These are phyloP conservation scores for Periophthalmus modestus DNA, from an alignment of 2,113 vertebrate genomes.

Conservation along the genomic window DNA sequence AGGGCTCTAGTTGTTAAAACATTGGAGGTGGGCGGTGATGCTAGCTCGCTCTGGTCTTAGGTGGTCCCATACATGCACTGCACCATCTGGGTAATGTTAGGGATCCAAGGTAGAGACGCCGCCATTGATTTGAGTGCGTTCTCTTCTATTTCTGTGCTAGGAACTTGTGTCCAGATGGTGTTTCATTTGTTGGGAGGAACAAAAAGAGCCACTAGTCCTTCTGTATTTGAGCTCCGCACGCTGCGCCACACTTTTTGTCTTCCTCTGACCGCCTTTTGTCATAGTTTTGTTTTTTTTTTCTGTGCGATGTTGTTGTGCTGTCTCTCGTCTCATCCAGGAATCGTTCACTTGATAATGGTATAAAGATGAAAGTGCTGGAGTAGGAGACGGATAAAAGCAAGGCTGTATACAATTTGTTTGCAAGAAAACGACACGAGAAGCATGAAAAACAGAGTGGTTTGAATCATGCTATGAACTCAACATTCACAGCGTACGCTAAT, in stretches of 20 bases:
- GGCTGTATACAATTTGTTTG: constrained; percentile 13
- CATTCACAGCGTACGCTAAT: no score
- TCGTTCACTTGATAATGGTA: constrained; percentile 34
- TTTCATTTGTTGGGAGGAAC: constrained; percentile 65
- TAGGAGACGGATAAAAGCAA: constrained; percentile 5
- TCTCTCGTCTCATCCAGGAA: constrained; percentile 33
- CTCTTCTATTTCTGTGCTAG: constrained; percentile 69
- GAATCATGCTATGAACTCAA: neutral
- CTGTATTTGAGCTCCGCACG: constrained; percentile 50
- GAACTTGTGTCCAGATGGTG: constrained; percentile 76
- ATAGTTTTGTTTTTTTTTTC: constrained; percentile 3
- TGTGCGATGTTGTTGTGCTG: constrained; percentile 39
- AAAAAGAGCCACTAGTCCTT: constrained; percentile 43
- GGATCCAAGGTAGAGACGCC: constrained; percentile 75
- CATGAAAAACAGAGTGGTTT: neutral
- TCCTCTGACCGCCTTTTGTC: constrained; percentile 24
- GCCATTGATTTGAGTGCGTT: constrained; percentile 77
- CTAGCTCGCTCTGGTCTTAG: constrained; percentile 47
- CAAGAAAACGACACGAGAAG: neutral
- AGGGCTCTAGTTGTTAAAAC: constrained; percentile 66
- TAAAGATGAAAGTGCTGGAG: constrained; percentile 38
- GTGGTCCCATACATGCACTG: constrained; percentile 61
- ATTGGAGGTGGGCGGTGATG: constrained; percentile 48
- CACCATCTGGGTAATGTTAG: constrained; percentile 79
- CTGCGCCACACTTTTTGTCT: constrained; percentile 44